Evolutionary conservation across 1,140 invertebrate genomes (phyloP).

Genomic region (Apis florea): DNA sequence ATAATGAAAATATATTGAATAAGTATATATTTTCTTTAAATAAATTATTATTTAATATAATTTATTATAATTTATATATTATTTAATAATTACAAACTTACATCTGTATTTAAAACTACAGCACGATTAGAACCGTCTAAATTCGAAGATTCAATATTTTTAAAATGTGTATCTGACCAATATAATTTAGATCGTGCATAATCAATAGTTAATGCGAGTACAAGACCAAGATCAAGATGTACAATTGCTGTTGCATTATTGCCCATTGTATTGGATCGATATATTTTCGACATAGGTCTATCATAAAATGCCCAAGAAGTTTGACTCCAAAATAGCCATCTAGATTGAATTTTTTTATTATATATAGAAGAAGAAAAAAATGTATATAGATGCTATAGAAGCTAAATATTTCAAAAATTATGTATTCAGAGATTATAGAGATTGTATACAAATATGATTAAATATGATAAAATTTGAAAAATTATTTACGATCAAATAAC

Average conservation of each 20-base stretch:
- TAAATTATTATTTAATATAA: neutral
- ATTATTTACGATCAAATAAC: neutral
- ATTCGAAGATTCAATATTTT: conserved; percentile 88
- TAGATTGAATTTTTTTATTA: conserved; percentile 50
- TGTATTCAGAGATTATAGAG: neutral
- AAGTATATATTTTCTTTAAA: neutral
- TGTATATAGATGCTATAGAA: neutral
- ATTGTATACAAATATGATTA: neutral
- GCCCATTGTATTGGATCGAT: conserved; percentile 86
- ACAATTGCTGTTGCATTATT: conserved; percentile 81
- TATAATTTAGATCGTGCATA: conserved; percentile 85
- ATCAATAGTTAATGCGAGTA: conserved; percentile 86
- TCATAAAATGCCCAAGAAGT: conserved; percentile 74
- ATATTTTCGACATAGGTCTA: conserved; percentile 81
- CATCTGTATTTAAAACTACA: conserved; percentile 63
- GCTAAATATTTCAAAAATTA: neutral
- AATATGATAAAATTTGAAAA: neutral
- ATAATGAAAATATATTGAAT: neutral
- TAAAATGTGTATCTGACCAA: conserved; percentile 88
- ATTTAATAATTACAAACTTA: no score
- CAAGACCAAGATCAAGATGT: conserved; percentile 82
- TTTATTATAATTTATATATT: no score
- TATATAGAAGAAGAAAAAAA: neutral
- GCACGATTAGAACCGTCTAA: conserved; percentile 87
- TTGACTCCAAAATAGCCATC: conserved; percentile 82